These are phyloP conservation scores for Sebastolobus altivelis DNA, from an alignment of 2,797 vertebrate species.

Conservation along the genomic window DNA sequence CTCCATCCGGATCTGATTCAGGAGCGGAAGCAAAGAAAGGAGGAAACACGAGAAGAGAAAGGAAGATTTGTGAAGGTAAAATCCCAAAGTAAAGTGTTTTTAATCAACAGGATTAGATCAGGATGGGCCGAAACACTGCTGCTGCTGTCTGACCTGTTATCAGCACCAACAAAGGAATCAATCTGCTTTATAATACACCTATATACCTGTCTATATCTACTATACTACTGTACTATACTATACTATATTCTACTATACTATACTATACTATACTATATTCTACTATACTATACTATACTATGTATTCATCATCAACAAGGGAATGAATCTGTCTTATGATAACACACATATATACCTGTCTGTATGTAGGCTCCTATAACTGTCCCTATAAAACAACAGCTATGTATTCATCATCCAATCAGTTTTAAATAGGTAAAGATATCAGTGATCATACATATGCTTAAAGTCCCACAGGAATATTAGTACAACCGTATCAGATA, in stretches of 20 bases:
- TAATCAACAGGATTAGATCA: conserved; percentile 58
- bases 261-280: too few species aligned
- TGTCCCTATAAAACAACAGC: not conserved
- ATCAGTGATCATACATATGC: conserved; percentile 19
- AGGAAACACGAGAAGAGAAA: conserved; percentile 31
- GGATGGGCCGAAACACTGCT: conserved; percentile 68
- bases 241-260: too few species aligned
- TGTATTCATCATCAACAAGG: conserved; percentile 63
- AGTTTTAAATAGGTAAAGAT: not conserved
- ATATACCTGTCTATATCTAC: not conserved
- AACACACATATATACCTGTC: not conserved
- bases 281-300: too few species aligned
- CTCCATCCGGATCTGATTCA: conserved; percentile 30
- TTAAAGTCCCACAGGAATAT: conserved; percentile 39
- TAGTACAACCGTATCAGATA: conserved; percentile 17
- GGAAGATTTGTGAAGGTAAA: conserved; percentile 73
- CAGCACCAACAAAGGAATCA: conserved; percentile 67
- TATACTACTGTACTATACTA: too few species aligned
- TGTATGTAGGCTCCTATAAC: not conserved
- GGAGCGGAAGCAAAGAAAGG: not conserved
- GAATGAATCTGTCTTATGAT: conserved; percentile 25
- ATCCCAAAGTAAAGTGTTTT: conserved; percentile 20
- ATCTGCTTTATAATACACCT: conserved; percentile 2
- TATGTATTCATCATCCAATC: not conserved
- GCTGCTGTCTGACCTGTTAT: conserved; percentile 72